phyloP scores from a whole-genome alignment of 2,113 vertebrate genomes.

The pig (Sus scrofa) region T2T-Sscrofa CM000824.6:163590001-163590500 shows the following conservation, averaged over 20 bases:
- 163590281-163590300: slow-evolving; percentile 8
- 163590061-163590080: background rate
- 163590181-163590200: background rate
- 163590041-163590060: background rate
- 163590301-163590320: background rate
- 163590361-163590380: slow-evolving; percentile 38
- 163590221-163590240: background rate
- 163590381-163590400: background rate
- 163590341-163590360: background rate
- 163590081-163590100: slow-evolving; percentile 3
- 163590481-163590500: background rate
- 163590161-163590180: background rate
- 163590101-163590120: background rate
- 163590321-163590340: background rate
- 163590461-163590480: background rate
- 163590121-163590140: background rate
- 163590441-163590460: background rate
- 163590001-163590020: background rate
- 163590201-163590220: slow-evolving; percentile 5
- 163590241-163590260: background rate
- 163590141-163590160: background rate
- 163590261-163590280: background rate
- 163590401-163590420: background rate
- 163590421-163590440: background rate
- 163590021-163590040: background rate